phyloP scores from a whole-genome alignment of 1,140 invertebrate species.

The Polypedilum pembai region DNA sequence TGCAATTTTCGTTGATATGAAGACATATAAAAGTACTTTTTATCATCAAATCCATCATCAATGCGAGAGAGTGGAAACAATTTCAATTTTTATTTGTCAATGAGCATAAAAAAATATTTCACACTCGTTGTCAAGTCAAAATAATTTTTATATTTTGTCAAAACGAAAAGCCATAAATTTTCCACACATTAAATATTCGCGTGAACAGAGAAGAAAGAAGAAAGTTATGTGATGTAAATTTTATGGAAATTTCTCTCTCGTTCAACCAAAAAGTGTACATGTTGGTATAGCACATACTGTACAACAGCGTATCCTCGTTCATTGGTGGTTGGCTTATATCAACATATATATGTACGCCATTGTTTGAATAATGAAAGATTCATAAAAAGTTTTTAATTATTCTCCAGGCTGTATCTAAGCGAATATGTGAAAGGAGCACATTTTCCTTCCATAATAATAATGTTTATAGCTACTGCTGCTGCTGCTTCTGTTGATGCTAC shows the following conservation, averaged over 20 bases:
- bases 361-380: slow-evolving; percentile 11
- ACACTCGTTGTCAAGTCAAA: not conserved
- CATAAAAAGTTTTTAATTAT: slow-evolving; percentile 28
- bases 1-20: not conserved
- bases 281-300: not conserved
- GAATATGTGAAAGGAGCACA: not conserved
- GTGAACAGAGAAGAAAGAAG: not conserved
- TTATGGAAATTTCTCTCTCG: not conserved
- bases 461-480: slow-evolving; percentile 21
- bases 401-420: slow-evolving; percentile 26
- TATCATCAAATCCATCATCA: slow-evolving; percentile 20
- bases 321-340: slow-evolving; percentile 16
- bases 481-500: slow-evolving; percentile 19
- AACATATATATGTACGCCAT: slow-evolving; percentile 18
- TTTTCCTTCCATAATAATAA: slow-evolving; percentile 27
- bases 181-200: slow-evolving; percentile 27
- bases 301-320: not conserved
- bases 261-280: too few relatives aligned
- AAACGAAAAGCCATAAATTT: slow-evolving; percentile 2
- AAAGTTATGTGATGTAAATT: not conserved
- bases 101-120: not conserved
- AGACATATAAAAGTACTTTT: not conserved
- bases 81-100: slow-evolving; percentile 8
- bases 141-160: not conserved
- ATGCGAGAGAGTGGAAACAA: slow-evolving; percentile 19